These are phyloP conservation scores for Potorous gilbertii DNA, from an alignment of 2,797 vertebrate species.

Conservation along the genomic window DNA sequence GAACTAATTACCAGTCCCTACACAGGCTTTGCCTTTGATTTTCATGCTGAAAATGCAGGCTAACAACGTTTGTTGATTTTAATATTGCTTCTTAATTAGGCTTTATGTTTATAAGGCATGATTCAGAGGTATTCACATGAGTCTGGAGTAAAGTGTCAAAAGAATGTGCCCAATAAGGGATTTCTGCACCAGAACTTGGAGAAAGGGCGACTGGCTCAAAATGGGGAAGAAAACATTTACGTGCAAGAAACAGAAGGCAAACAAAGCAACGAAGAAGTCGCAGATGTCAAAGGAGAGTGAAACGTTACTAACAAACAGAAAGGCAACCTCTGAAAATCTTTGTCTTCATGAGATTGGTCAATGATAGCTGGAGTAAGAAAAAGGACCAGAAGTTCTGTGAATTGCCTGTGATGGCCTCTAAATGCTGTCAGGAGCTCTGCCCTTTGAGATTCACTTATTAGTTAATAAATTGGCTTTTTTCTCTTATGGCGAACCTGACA, in stretches of 20 bases:
- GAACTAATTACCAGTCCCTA: conserved; percentile 49
- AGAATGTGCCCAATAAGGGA: neutral
- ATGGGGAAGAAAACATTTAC: conserved; percentile 14
- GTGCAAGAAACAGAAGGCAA: conserved; percentile 27
- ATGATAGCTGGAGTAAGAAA: neutral
- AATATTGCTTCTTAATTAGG: conserved; percentile 46
- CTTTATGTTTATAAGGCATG: conserved; percentile 29
- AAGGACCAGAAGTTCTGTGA: conserved; percentile 2
- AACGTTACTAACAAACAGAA: conserved; percentile 18
- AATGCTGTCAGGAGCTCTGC: neutral
- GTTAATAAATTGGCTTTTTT: neutral
- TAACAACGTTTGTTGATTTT: conserved; percentile 37
- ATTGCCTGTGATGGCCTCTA: conserved; percentile 5
- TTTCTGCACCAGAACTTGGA: conserved; percentile 10
- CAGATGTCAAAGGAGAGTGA: neutral
- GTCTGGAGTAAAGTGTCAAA: conserved; percentile 45
- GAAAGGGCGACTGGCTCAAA: conserved; percentile 30
- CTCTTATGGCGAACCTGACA: neutral
- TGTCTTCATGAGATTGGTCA: conserved; percentile 9
- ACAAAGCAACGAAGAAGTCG: conserved; percentile 18
- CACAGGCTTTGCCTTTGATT: conserved; percentile 17
- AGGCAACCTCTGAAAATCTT: conserved; percentile 21
- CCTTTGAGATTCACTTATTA: neutral
- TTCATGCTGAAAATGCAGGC: conserved; percentile 35
- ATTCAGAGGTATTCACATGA: conserved; percentile 37